Evolutionary conservation across 2,888 invertebrate species (phyloP).

Genomic region (Drosophila hamatofila): DNA sequence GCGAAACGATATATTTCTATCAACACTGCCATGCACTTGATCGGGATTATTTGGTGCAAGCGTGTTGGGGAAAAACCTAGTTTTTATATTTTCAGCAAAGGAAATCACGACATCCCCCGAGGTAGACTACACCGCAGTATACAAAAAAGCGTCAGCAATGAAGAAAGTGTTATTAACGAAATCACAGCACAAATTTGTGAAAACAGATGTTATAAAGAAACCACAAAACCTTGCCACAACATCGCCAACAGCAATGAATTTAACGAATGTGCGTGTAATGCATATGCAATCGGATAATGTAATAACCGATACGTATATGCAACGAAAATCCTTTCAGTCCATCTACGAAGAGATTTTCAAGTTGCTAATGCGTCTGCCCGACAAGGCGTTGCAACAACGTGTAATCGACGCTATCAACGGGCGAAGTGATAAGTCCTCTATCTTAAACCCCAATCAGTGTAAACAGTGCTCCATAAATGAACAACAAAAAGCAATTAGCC

Average conservation of each 20-base stretch:
- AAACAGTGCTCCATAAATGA: conserved; percentile 48
- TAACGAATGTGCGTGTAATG: conserved; percentile 26
- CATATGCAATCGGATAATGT: conserved; percentile 37
- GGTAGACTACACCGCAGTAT: background rate
- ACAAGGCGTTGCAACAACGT: conserved; percentile 78
- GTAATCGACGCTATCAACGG: conserved; percentile 83
- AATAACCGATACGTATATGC: conserved; percentile 57
- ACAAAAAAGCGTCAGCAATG: conserved; percentile 38
- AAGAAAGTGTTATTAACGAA: conserved; percentile 73
- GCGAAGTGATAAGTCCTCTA: conserved; percentile 58
- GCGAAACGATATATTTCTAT: background rate
- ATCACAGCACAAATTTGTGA: conserved; percentile 43
- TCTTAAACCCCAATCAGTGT: conserved; percentile 48
- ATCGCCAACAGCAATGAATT: conserved; percentile 12
- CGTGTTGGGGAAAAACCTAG: conserved; percentile 71
- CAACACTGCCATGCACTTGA: conserved; percentile 10
- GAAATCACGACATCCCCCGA: conserved; percentile 44
- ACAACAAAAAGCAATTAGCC: conserved; percentile 31
- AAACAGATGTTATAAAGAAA: conserved; percentile 37
- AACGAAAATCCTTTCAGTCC: conserved; percentile 71
- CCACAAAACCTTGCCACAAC: conserved; percentile 17
- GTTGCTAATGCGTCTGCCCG: conserved; percentile 79
- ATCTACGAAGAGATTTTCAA: conserved; percentile 79
- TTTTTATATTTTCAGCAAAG: conserved; percentile 32
- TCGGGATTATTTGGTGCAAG: conserved; percentile 19